Conservation (phyloP, 2,797 vertebrate genomes). For the Pangasius larnaudii region DNA sequence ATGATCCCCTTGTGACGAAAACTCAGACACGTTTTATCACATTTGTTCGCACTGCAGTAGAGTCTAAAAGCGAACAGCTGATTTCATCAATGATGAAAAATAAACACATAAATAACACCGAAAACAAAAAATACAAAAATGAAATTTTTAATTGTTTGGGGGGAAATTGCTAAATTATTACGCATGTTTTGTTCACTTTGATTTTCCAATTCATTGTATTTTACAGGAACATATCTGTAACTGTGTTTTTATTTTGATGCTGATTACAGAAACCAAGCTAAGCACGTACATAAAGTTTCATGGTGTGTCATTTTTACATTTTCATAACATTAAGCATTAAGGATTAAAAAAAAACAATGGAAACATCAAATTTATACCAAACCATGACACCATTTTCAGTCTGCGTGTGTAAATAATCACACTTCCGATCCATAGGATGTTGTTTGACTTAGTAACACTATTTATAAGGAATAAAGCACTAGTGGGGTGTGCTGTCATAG, state of each 20-base stretch:
- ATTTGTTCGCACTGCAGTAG: neutral
- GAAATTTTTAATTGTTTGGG: neutral
- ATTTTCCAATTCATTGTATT: neutral
- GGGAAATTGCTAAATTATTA: neutral
- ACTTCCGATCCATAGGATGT: too few relatives aligned
- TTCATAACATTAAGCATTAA: too few relatives aligned
- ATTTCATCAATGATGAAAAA: neutral
- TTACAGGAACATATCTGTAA: neutral
- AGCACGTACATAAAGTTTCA: too few relatives aligned
- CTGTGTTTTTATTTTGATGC: neutral
- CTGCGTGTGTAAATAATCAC: too few relatives aligned
- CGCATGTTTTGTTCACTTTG: neutral
- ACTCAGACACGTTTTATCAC: neutral
- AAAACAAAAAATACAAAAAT: neutral
- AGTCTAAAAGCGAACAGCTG: neutral
- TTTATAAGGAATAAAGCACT: too few relatives aligned
- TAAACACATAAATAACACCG: neutral
- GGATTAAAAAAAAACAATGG: too few relatives aligned
- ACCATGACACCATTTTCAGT: too few relatives aligned
- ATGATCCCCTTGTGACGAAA: constrained; percentile 2
- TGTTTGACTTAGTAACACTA: too few relatives aligned
- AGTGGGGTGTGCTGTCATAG: too few relatives aligned
- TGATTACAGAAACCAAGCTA: too few relatives aligned
- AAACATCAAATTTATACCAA: too few relatives aligned
- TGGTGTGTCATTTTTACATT: too few relatives aligned